phyloP scores from a whole-genome alignment of 2,888 invertebrate species.

The Trichacis sp. region DNA sequence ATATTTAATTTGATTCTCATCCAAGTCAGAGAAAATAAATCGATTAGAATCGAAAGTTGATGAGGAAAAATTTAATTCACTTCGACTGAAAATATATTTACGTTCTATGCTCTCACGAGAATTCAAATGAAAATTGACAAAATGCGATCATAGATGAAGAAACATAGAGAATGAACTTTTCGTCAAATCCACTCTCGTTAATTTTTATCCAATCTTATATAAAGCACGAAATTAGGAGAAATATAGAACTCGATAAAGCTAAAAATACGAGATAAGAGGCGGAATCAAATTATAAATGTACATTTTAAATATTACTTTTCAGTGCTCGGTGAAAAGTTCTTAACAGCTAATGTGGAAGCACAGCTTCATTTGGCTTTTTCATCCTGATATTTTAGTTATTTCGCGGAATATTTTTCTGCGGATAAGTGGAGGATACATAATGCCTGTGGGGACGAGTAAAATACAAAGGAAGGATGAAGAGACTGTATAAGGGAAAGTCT shows the following conservation, averaged over 20 bases:
- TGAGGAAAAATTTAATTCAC: too few species aligned
- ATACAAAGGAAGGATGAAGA: conserved; percentile 49
- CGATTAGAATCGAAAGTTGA: too few species aligned
- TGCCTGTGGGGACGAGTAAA: conserved; percentile 47
- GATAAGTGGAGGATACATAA: conserved; percentile 56
- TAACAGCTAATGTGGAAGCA: conserved; percentile 28
- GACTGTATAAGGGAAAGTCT: conserved; percentile 17
- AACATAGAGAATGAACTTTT: neutral
- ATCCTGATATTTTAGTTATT: conserved; percentile 33
- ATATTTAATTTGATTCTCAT: too few species aligned
- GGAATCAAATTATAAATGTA: neutral
- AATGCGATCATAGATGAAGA: neutral
- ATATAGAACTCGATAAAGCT: neutral
- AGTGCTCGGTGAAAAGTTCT: conserved; percentile 13
- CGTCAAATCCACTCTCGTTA: neutral
- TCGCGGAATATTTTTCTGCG: conserved; percentile 50
- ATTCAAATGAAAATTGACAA: neutral
- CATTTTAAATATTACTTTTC: neutral
- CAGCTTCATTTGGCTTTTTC: conserved; percentile 24
- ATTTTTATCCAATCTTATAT: neutral
- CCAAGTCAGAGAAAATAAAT: too few species aligned
- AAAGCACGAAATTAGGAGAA: neutral
- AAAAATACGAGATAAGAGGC: neutral
- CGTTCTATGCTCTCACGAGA: neutral
- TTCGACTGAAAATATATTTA: too few species aligned